These are phyloP conservation scores for Eptesicus fuscus DNA, from an alignment of 2,113 vertebrate genomes.

Conservation along the genomic window DNA sequence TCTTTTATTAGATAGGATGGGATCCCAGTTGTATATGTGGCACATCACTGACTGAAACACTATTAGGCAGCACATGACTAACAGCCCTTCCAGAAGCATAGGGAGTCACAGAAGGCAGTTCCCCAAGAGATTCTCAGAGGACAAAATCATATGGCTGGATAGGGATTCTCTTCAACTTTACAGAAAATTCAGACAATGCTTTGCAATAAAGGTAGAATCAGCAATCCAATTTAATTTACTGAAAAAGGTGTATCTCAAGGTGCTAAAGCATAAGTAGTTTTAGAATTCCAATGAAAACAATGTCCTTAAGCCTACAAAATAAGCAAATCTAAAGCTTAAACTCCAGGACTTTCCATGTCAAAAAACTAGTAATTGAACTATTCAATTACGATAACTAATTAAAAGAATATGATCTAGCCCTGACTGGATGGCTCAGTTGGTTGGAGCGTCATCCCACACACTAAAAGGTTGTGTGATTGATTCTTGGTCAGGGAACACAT, in stretches of 20 bases:
- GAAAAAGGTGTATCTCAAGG: not conserved
- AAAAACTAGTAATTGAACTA: not conserved
- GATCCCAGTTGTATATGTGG: not conserved
- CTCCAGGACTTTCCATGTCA: not conserved
- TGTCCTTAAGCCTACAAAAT: not conserved
- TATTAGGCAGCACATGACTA: not conserved
- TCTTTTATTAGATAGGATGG: not conserved
- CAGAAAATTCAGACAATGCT: not conserved
- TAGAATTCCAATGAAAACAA: not conserved
- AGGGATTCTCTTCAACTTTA: not conserved
- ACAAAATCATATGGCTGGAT: not conserved
- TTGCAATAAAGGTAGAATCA: not conserved
- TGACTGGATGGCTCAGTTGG: not conserved
- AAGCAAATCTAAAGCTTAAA: slow-evolving; percentile 12
- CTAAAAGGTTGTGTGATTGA: not conserved
- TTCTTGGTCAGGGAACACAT: not conserved
- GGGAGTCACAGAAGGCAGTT: not conserved
- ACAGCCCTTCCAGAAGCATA: not conserved
- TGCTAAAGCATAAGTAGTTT: not conserved
- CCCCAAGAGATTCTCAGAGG: not conserved
- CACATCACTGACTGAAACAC: not conserved
- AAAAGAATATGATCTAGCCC: not conserved
- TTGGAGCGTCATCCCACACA: not conserved
- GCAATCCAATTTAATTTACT: not conserved
- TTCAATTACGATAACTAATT: not conserved